Evolutionary conservation across 2,888 invertebrate genomes (phyloP), one percentile per base, ranked within the genome.

Genomic region (Dilophus febrilis): DNA sequence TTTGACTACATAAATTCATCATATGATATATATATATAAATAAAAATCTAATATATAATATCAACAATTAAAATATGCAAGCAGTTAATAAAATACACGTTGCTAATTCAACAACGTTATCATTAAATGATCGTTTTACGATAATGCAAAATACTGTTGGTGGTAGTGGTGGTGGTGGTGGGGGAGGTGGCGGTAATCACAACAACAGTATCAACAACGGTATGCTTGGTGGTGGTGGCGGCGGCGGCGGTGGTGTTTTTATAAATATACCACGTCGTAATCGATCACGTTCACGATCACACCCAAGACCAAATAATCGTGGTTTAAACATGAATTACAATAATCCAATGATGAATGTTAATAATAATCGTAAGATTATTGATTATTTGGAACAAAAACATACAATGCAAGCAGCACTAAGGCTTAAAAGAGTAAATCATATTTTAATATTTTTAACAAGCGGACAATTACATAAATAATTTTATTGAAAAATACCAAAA

Each of bases 21-120:
- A n/a, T n/a, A n/a, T n/a, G n/a, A n/a, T n/a, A n/a, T n/a, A n/a
- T n/a, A n/a, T n/a, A n/a, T n/a, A n/a, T n/a, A n/a, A n/a, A n/a
- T n/a, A n/a, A n/a, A n/a, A n/a, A n/a, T n/a, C n/a, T n/a, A n/a
- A n/a, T n/a, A n/a, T n/a, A n/a, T n/a, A n/a, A n/a, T n/a, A n/a
- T n/a, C n/a, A n/a, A n/a, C n/a, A n/a, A n/a, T n/a, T 22, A 22
- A 13, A 37, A 13, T 22, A 38, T 38, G 38, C 33, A 32, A 32
- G 42, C 50, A 27, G 45, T 51, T 43, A 53, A 50, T 40, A 53
- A 52, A 49, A 55, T 55, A 38, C 54, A 57, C 44, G 50, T 54
- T 3, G 58, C 67, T 27, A 64, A 64, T 39, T 59, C 68, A 12
- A 73, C 73, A 11, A 55, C 54, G 40, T 53, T 64, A 42, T 57